Percentiles rank a stretch among this genome's conserved stretches.
These are phyloP conservation scores for Encarsia formosa DNA, from an alignment of 2,888 invertebrate species.

Conservation along the genomic window DNA sequence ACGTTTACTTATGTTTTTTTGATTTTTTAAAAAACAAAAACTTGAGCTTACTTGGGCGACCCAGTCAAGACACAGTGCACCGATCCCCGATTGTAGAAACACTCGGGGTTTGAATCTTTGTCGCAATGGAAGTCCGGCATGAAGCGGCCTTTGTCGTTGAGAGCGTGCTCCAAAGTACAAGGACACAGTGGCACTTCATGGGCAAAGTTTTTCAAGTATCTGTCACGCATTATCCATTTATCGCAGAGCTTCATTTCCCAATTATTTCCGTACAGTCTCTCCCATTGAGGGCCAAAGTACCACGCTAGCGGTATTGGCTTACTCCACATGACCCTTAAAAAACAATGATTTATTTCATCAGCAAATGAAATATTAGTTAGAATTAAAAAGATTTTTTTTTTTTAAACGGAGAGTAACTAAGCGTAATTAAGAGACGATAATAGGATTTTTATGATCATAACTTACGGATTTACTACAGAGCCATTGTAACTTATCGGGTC, in stretches of 20 bases:
- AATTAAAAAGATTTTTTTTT: no score
- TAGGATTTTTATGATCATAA: no score
- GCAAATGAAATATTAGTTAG: no score
- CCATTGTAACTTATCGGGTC: conserved; percentile 66
- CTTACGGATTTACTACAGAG: conserved; percentile 70
- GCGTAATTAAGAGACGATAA: no score
- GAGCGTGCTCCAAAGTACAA: conserved; percentile 85
- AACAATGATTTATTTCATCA: no score
- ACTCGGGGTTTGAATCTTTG: conserved; percentile 83
- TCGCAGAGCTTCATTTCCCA: conserved; percentile 86
- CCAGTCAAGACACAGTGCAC: conserved; percentile 90
- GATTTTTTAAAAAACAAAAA: neutral
- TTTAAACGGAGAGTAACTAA: no score
- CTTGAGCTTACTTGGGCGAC: conserved; percentile 71
- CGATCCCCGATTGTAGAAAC: conserved; percentile 84
- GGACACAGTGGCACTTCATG: conserved; percentile 83
- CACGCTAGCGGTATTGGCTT: conserved; percentile 87
- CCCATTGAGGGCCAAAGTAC: conserved; percentile 92
- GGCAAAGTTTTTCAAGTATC: conserved; percentile 79
- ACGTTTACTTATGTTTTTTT: neutral
- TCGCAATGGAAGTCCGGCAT: conserved; percentile 89
- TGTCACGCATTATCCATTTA: conserved; percentile 83
- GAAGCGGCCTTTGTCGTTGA: conserved; percentile 87
- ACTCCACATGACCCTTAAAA: conserved; percentile 77
- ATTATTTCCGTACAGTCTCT: conserved; percentile 67